These are phyloP conservation scores for Drosophila koepferae DNA, from an alignment of 2,888 invertebrate species.

Conservation along the genomic window DNA sequence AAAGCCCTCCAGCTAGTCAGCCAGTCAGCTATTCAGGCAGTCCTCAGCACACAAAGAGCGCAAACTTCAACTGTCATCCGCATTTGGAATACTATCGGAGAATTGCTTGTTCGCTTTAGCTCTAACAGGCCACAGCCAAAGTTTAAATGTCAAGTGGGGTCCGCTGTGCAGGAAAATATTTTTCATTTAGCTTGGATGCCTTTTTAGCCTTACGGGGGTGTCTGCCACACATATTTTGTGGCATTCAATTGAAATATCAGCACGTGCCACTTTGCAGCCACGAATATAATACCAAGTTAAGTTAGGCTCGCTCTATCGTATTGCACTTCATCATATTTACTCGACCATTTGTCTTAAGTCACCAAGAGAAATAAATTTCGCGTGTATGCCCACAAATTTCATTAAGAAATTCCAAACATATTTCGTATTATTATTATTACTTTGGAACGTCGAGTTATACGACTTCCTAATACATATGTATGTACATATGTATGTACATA, in stretches of 20 bases:
- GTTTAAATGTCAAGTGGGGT: constrained; percentile 70
- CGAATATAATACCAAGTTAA: constrained; percentile 23
- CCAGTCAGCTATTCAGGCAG: background rate
- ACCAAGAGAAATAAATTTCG: background rate
- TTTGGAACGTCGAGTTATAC: constrained; percentile 6
- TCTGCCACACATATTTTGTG: constrained; percentile 64
- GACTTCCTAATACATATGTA: background rate
- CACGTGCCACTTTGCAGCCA: constrained; percentile 63
- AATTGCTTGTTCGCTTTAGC: background rate
- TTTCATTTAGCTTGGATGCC: constrained; percentile 45
- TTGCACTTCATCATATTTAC: constrained; percentile 26
- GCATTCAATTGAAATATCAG: constrained; percentile 78
- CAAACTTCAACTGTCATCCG: constrained; percentile 55
- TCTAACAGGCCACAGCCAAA: constrained; percentile 35
- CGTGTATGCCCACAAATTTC: constrained; percentile 54
- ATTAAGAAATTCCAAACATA: constrained; percentile 79
- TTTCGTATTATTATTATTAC: constrained; percentile 52
- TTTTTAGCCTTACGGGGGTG: constrained; percentile 12
- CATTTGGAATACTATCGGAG: constrained; percentile 59
- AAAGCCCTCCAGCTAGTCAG: constrained; percentile 30
- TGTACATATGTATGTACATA: no score
- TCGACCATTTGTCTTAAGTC: constrained; percentile 69
- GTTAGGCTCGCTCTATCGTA: constrained; percentile 13
- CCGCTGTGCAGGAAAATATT: constrained; percentile 49
- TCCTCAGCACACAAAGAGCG: constrained; percentile 24